Evolutionary conservation across 2,888 invertebrate genomes (phyloP), one percentile per base, ranked within the genome.

Genomic region (Eupsilia transversa): DNA sequence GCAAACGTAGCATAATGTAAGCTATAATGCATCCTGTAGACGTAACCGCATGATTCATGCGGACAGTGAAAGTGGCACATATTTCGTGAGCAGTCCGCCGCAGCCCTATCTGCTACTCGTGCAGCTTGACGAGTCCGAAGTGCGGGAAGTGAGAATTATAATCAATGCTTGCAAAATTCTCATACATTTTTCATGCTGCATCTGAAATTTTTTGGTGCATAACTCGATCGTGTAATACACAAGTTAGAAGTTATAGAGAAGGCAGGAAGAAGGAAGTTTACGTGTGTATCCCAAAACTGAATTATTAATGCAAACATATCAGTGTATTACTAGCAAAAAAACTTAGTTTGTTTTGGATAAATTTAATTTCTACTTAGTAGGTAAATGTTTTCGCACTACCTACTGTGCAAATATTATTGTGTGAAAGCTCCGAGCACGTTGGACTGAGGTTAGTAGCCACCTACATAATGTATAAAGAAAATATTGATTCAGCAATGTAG

Each of bases 21-120:
- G 82, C 75, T 86, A 89, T 88, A 90, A 90, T 90, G 91, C 92
- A 93, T 95, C 95, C 95, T 95, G 94, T 83, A 86, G 89, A 88
- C 92, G 93, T 93, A 94, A 94, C 90, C 86, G 80, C 70, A 88
- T 95, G 96, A 95, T 89, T 95, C 95, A 95, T 88, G 85, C 85
- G 46, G 91, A 94, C 88, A 94, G 96, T 95, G 96, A 96, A 96
- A 96, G 96, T 93, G 91, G 90, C 91, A 93, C 92, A 93, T 79
- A 80, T 93, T 94, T 93, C 80, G 88, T 88, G 87, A 79, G 71
- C 80, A 46, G 73, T 57, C 77, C 79, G 81, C 78, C 80, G 80
- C 83, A 86, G 87, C 87, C 90, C 91, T 89, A 86, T 84, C 85
- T 80, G 78, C 69, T 69, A 75, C 49, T 72, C 73, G 70, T 63